Conservation (phyloP, 1,140 invertebrate species). For the Zophobas atratus region DNA sequence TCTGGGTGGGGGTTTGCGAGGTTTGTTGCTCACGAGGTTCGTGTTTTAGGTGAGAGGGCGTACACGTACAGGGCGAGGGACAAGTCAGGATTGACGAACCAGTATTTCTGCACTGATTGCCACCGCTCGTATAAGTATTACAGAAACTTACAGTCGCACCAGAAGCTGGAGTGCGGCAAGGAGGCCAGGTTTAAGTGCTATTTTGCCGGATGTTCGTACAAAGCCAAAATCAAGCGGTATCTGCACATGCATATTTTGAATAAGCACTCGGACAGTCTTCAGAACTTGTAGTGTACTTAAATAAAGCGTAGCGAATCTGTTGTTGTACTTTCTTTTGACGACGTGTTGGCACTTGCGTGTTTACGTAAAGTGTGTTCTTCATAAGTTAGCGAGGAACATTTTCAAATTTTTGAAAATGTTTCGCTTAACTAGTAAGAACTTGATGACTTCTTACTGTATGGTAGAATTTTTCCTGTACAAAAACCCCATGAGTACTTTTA, state of each 20-base stretch:
- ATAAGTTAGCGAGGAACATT: too few species aligned
- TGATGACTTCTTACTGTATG: too few species aligned
- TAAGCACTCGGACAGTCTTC: slow-evolving; percentile 19
- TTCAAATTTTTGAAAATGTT: too few species aligned
- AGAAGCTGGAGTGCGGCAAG: slow-evolving; percentile 76
- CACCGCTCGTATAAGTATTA: slow-evolving; percentile 32
- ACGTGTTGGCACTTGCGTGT: background rate
- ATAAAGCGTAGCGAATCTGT: too few species aligned
- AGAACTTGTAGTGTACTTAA: slow-evolving; percentile 6
- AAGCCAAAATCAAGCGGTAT: slow-evolving; percentile 65
- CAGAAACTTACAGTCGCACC: slow-evolving; percentile 66
- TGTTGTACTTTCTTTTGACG: too few species aligned
- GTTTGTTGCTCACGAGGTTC: background rate
- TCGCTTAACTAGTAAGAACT: too few species aligned
- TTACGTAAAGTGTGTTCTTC: too few species aligned
- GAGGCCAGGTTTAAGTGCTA: slow-evolving; percentile 70
- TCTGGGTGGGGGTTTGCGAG: background rate
- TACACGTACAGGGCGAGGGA: slow-evolving; percentile 11
- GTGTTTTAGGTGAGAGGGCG: slow-evolving; percentile 16
- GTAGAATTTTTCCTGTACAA: too few species aligned
- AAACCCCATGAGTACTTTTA: too few species aligned
- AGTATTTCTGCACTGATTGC: slow-evolving; percentile 15
- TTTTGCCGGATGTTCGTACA: slow-evolving; percentile 67
- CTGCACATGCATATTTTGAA: slow-evolving; percentile 42
- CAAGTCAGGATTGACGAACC: slow-evolving; percentile 21